These are phyloP conservation scores for Diarsia mendica DNA, from an alignment of 2,888 invertebrate species.

Conservation along the genomic window DNA sequence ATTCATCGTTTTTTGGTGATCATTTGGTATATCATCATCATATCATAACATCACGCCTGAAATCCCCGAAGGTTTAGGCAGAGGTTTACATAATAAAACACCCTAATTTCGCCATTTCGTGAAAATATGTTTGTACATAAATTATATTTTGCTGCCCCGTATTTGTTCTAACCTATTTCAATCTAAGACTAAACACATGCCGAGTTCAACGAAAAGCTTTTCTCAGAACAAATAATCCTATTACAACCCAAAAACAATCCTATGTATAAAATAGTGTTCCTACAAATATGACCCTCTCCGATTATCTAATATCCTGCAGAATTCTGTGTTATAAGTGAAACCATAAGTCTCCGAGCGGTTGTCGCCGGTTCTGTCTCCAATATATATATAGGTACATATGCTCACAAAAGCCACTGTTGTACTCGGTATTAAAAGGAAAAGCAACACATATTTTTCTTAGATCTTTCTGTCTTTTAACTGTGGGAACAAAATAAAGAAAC, in stretches of 20 bases:
- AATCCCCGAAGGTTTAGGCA: too few species aligned
- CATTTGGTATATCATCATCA: too few species aligned
- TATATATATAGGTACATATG: conserved; percentile 48
- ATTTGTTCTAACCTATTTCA: background rate
- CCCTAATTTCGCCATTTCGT: too few species aligned
- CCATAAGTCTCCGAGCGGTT: conserved; percentile 37
- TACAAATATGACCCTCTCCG: conserved; percentile 29
- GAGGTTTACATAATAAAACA: too few species aligned
- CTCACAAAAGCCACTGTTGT: conserved; percentile 51
- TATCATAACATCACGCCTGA: too few species aligned
- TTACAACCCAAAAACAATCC: conserved; percentile 26
- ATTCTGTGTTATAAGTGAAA: conserved; percentile 46
- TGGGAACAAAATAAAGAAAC: conserved; percentile 45
- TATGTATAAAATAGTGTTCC: conserved; percentile 35
- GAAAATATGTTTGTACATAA: background rate
- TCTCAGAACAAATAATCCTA: conserved; percentile 31
- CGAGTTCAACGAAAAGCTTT: conserved; percentile 9
- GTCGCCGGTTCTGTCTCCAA: conserved; percentile 40
- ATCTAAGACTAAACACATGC: conserved; percentile 2
- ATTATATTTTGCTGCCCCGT: background rate
- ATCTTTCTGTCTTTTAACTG: conserved; percentile 50
- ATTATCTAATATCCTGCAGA: conserved; percentile 44
- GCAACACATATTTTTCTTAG: conserved; percentile 53
- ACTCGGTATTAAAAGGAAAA: conserved; percentile 55
- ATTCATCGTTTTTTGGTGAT: too few species aligned